These are phyloP conservation scores for Oryctolagus cuniculus DNA, from an alignment of 2,113 vertebrate genomes.

Conservation along the genomic window DNA sequence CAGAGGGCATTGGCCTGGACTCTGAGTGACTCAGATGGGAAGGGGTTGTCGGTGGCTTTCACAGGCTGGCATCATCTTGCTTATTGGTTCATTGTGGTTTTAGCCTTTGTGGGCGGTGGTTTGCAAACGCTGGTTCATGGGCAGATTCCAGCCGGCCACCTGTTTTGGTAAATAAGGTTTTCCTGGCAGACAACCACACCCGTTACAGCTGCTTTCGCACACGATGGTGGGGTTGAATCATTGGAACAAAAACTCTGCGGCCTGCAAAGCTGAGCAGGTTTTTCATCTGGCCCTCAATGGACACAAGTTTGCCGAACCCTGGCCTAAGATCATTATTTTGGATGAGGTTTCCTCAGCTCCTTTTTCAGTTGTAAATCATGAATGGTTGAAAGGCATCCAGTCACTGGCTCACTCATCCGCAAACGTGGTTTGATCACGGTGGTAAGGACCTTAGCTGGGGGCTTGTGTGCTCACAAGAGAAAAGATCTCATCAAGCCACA, in stretches of 20 bases:
- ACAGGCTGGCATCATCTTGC: background rate
- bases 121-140: background rate
- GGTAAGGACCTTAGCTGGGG: constrained; percentile 20
- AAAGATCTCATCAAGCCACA: constrained; percentile 6
- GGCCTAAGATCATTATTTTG: background rate
- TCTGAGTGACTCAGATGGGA: background rate
- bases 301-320: background rate
- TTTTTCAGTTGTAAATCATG: background rate
- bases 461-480: background rate
- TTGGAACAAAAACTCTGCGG: background rate
- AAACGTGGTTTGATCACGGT: background rate
- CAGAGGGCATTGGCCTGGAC: background rate
- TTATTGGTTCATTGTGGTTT: background rate
- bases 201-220: background rate
- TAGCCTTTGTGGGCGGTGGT: background rate
- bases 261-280: background rate
- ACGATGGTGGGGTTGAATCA: background rate
- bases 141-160: background rate
- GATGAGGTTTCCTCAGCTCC: background rate
- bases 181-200: background rate
- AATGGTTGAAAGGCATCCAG: background rate
- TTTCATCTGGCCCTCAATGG: background rate
- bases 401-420: background rate
- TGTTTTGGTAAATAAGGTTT: constrained; percentile 61
- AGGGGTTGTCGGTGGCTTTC: background rate